Conservation (phyloP, 2,113 vertebrate species). For the Corvus moneduloides region DNA sequence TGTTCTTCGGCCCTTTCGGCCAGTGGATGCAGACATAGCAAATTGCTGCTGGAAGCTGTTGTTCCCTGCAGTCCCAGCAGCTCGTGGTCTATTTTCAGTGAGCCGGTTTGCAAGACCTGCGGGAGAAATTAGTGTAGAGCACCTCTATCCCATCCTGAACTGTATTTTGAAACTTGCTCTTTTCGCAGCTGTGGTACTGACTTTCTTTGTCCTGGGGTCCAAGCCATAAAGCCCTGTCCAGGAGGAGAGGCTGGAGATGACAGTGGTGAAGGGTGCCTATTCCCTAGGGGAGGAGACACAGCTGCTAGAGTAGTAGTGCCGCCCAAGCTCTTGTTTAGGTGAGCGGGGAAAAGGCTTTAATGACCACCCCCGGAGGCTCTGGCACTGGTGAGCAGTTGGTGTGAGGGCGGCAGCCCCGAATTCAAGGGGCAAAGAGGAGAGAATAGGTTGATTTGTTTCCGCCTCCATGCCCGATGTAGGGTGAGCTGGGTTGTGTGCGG, state of each 20-base stretch:
- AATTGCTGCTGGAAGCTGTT: not conserved
- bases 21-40: not conserved
- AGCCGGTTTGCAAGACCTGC: not conserved
- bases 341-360: not conserved
- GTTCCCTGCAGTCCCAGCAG: not conserved
- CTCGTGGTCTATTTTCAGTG: not conserved
- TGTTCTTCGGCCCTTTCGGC: not conserved
- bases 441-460: not conserved
- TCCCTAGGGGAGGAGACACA: not conserved
- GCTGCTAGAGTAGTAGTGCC: not conserved
- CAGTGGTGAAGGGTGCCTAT: not conserved
- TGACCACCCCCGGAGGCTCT: rapidly evolving
- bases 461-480: not conserved
- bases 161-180: not conserved
- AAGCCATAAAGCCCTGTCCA: not conserved
- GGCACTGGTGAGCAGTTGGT: rapidly evolving
- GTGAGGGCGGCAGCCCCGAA: not conserved
- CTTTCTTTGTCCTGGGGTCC: not conserved
- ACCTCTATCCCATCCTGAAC: not conserved
- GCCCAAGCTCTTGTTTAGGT: not conserved
- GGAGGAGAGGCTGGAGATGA: not conserved
- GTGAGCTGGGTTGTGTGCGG: not conserved
- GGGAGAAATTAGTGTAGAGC: not conserved
- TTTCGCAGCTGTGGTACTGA: not conserved
- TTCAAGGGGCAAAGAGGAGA: not conserved